phyloP scores from a whole-genome alignment of 2,113 vertebrate species.

The Charina bottae region DNA sequence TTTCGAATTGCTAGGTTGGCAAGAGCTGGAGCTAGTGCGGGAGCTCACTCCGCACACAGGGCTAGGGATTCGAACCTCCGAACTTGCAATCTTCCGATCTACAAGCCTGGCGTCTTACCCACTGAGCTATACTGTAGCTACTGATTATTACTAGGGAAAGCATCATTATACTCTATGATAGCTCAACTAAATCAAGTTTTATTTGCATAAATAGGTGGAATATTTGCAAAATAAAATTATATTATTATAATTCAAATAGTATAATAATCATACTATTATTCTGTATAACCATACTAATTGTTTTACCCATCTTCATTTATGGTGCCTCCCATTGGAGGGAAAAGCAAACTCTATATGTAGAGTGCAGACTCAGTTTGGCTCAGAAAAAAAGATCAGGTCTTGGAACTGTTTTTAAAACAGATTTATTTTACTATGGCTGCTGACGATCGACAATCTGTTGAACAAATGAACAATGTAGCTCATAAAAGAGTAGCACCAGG shows the following conservation, averaged over 20 bases:
- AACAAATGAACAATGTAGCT: constrained; percentile 19
- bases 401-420: constrained; percentile 30
- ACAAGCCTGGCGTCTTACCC: too few relatives aligned
- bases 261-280: constrained; percentile 6
- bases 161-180: not conserved
- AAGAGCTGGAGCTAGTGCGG: too few relatives aligned
- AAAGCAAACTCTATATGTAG: constrained; percentile 22
- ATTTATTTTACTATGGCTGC: not conserved
- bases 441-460: constrained; percentile 34
- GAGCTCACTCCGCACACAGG: too few relatives aligned
- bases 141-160: not conserved
- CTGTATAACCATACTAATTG: not conserved
- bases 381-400: not conserved
- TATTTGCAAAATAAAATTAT: constrained; percentile 9
- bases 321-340: not conserved
- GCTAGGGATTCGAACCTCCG: too few relatives aligned
- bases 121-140: too few relatives aligned
- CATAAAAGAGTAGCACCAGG: constrained; percentile 8
- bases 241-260: not conserved
- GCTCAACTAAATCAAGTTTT: not conserved
- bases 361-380: constrained; percentile 35
- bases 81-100: too few relatives aligned
- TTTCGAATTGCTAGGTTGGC: too few relatives aligned
- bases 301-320: not conserved
- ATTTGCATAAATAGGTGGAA: constrained; percentile 8